Evolutionary conservation across 2,888 invertebrate genomes (phyloP).

Genomic region (Willowsia nigromaculata): DNA sequence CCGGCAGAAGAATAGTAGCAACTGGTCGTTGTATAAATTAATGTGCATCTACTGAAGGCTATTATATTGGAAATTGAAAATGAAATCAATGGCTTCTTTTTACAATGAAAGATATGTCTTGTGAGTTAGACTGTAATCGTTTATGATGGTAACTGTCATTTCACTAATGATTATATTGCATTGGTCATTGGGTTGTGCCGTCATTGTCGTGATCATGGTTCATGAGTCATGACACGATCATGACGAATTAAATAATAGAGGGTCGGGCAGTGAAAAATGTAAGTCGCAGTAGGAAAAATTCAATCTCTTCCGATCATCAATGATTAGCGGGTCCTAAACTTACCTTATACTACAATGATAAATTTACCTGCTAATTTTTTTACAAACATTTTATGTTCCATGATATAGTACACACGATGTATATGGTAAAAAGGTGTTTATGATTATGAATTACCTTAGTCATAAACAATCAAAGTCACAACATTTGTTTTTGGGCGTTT

Average conservation of each 20-base stretch:
- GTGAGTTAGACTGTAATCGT: neutral
- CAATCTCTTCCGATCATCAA: constrained; percentile 30
- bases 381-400: too few species aligned
- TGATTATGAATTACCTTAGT: too few species aligned
- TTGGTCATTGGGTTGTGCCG: constrained; percentile 47
- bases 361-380: too few species aligned
- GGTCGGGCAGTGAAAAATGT: constrained; percentile 53
- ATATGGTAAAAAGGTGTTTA: too few species aligned
- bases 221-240: constrained; percentile 66
- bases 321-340: constrained; percentile 2
- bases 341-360: too few species aligned
- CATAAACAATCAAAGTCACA: too few species aligned
- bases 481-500: too few species aligned
- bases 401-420: too few species aligned
- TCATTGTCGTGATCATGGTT: constrained; percentile 58
- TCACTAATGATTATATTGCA: neutral
- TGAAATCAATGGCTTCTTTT: neutral
- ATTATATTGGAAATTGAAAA: constrained; percentile 16
- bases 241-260: constrained; percentile 57
- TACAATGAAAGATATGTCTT: neutral
- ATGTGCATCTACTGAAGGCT: constrained; percentile 17
- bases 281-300: neutral
- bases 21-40: neutral
- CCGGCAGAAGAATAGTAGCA: neutral
- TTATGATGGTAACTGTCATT: neutral